Conservation (phyloP, 2,888 invertebrate species). For the Dryococelus australis region DNA sequence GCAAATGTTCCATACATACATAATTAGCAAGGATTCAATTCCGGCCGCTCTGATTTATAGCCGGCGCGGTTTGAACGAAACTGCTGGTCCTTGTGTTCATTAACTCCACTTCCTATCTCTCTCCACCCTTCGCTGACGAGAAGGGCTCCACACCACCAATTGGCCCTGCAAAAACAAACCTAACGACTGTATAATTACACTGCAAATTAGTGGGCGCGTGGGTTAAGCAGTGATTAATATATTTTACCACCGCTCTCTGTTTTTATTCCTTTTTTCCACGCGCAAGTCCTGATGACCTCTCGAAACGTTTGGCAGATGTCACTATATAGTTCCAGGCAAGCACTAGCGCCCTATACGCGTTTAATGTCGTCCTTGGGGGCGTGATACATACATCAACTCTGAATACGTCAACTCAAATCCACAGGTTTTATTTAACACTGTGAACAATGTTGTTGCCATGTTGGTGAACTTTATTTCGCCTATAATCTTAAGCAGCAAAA, state of each 20-base stretch:
- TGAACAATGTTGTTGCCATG: no score
- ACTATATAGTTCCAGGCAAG: no score
- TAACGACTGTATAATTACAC: not conserved
- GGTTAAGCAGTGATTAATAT: not conserved
- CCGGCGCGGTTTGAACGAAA: not conserved
- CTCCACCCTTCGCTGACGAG: not conserved
- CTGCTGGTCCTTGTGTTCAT: not conserved
- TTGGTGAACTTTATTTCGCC: no score
- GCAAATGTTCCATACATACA: not conserved
- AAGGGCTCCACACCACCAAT: not conserved
- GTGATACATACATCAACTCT: no score
- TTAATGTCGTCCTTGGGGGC: no score
- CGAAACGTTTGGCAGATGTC: no score
- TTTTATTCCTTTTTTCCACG: not conserved
- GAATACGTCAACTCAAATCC: no score
- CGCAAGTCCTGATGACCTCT: not conserved
- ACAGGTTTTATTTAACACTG: no score
- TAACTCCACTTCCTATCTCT: not conserved
- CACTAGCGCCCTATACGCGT: no score
- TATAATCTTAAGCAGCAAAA: no score
- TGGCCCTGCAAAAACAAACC: not conserved
- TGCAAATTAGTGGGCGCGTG: not conserved
- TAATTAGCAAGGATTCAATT: slow-evolving; percentile 9
- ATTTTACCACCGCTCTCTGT: not conserved
- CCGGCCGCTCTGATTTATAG: not conserved